Percentiles rank a stretch among this genome's conserved stretches.
Conservation (phyloP, 2,888 invertebrate genomes). For the Chrysolina oricalcia region DNA sequence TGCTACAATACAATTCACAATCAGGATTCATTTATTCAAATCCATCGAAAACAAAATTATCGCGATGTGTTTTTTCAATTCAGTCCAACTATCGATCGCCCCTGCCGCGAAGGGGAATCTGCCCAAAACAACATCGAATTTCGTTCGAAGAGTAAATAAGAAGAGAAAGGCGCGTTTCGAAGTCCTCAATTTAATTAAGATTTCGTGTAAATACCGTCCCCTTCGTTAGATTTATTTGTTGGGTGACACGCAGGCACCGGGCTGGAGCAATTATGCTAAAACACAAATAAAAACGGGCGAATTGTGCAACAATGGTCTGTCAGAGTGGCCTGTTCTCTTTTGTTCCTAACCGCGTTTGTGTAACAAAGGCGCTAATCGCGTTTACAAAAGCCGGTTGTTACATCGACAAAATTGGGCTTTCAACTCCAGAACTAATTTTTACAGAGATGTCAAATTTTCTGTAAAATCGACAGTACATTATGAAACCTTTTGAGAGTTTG, state of each 20-base stretch:
- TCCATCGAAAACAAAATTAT: neutral
- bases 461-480: too few relatives aligned
- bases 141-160: slow-evolving; percentile 13
- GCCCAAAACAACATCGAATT: slow-evolving; percentile 13
- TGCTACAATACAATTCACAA: too few relatives aligned
- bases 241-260: slow-evolving; percentile 46
- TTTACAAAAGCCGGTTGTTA: slow-evolving; percentile 51
- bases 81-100: neutral
- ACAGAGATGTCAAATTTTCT: too few relatives aligned
- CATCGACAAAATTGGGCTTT: slow-evolving; percentile 41
- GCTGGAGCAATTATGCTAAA: slow-evolving; percentile 48
- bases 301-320: slow-evolving; percentile 47
- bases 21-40: too few relatives aligned
- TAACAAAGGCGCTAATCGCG: slow-evolving; percentile 56
- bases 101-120: neutral
- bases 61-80: neutral
- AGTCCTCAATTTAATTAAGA: slow-evolving; percentile 49
- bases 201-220: slow-evolving; percentile 42
- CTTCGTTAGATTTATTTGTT: slow-evolving; percentile 49
- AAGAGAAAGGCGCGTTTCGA: slow-evolving; percentile 16
- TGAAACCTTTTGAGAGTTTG: too few relatives aligned
- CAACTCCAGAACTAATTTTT: neutral
- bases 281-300: slow-evolving; percentile 48
- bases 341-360: slow-evolving; percentile 47
- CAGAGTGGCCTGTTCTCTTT: slow-evolving; percentile 36